Percentiles rank a stretch among this genome's conserved stretches.
These are phyloP conservation scores for Coranthus polyacanthus DNA, from an alignment of 2,797 vertebrate genomes.

Conservation along the genomic window DNA sequence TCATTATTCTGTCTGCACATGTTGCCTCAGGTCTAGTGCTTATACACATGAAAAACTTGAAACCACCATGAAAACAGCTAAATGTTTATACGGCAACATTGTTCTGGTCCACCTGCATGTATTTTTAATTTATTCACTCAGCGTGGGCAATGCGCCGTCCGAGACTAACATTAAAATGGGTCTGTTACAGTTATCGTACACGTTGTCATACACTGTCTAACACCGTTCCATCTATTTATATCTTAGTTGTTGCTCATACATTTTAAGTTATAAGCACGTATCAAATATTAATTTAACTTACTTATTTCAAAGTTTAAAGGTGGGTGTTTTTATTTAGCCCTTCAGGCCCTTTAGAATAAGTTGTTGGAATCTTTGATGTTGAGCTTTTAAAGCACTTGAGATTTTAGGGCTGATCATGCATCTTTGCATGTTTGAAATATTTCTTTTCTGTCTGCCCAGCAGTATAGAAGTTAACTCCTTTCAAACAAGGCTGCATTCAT, in stretches of 20 bases:
- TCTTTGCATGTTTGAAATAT: background rate
- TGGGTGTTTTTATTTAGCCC: constrained; percentile 12
- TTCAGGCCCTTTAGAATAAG: constrained; percentile 21
- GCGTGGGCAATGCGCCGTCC: background rate
- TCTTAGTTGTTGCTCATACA: too few relatives aligned
- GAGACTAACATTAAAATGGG: background rate
- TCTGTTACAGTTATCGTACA: background rate
- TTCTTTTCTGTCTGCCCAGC: constrained; percentile 5
- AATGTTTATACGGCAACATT: background rate
- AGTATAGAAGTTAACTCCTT: constrained; percentile 12
- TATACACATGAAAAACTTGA: background rate
- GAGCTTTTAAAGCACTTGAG: constrained; percentile 23
- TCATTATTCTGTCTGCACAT: background rate
- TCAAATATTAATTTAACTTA: background rate
- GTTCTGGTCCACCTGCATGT: background rate
- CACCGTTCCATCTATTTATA: background rate
- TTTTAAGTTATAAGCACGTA: background rate
- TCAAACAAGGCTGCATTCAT: background rate
- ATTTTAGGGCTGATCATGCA: constrained; percentile 32
- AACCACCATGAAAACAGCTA: too few relatives aligned
- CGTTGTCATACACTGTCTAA: background rate
- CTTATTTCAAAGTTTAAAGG: constrained; percentile 4
- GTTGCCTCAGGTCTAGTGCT: background rate
- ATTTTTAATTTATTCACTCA: background rate
- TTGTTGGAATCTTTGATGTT: constrained; percentile 35